Evolutionary conservation across 2,888 invertebrate species (phyloP).

Genomic region (Leistus spinibarbis): DNA sequence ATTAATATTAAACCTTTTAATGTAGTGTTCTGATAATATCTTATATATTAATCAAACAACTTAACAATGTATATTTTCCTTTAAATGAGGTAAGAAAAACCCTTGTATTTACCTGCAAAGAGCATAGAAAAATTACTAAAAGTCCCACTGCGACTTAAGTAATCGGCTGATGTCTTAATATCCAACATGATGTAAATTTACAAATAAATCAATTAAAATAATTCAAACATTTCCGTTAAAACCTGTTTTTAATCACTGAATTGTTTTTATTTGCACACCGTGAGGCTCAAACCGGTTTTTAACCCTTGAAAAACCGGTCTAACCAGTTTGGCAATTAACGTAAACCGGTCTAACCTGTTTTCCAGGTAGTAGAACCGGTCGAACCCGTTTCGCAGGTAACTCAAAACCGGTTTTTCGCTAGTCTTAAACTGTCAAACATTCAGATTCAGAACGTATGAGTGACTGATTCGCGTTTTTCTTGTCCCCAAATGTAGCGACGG

Average conservation of each 20-base stretch:
- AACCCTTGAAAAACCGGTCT: background rate
- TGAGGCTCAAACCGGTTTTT: background rate
- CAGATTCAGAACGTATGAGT: conserved; percentile 49
- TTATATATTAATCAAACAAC: background rate
- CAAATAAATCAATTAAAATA: too few relatives aligned
- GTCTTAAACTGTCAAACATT: conserved; percentile 19
- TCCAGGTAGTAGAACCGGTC: background rate
- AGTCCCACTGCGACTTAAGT: conserved; percentile 87
- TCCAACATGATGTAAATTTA: conserved; percentile 86
- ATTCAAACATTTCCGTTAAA: too few relatives aligned
- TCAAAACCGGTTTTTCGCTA: conserved; percentile 8
- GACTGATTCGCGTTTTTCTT: conserved; percentile 53
- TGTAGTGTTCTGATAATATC: background rate
- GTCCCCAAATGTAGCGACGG: conserved; percentile 33
- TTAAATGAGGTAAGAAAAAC: background rate
- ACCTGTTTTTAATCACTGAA: too few relatives aligned
- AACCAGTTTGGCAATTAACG: background rate
- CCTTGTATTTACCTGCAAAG: conserved; percentile 78
- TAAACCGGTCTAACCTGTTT: conserved; percentile 18
- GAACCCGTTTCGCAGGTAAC: background rate
- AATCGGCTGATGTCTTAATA: conserved; percentile 90
- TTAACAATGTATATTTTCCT: background rate
- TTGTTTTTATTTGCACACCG: too few relatives aligned
- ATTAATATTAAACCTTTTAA: too few relatives aligned
- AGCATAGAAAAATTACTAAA: conserved; percentile 96